Conservation (phyloP, 2,888 invertebrate genomes). For the Gastrophysa polygoni region DNA sequence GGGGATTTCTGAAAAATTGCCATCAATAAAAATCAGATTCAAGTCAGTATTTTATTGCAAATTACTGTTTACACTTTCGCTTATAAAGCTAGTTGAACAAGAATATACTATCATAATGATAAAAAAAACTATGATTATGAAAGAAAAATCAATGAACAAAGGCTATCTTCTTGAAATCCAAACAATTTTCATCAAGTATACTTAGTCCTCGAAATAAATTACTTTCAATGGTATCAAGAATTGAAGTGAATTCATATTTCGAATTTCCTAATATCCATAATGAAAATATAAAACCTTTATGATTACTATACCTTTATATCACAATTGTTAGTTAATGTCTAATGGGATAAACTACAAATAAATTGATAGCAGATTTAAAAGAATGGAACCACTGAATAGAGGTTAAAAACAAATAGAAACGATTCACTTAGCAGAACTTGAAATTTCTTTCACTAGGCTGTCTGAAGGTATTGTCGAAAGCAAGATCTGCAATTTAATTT, state of each 20-base stretch:
- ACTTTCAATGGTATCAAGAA: neutral
- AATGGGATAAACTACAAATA: slow-evolving; percentile 25
- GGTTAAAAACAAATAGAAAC: neutral
- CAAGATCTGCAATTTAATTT: neutral
- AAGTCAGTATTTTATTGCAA: slow-evolving; percentile 35
- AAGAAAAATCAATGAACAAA: neutral
- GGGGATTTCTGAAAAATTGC: too few relatives aligned
- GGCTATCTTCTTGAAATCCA: neutral
- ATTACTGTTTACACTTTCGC: slow-evolving; percentile 32
- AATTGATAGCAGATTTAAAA: slow-evolving; percentile 13
- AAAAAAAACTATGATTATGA: neutral
- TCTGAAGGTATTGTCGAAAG: neutral
- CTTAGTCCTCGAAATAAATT: neutral
- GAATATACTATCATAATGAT: slow-evolving; percentile 25
- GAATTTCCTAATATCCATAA: slow-evolving; percentile 6
- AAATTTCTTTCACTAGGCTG: neutral
- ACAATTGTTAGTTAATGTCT: slow-evolving; percentile 41
- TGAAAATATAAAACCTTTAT: slow-evolving; percentile 24
- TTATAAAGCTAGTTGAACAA: slow-evolving; percentile 34
- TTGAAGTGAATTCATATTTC: slow-evolving; percentile 3
- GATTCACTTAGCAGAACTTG: neutral
- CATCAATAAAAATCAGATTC: neutral
- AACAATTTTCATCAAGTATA: neutral
- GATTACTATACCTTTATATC: slow-evolving; percentile 39
- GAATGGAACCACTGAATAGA: slow-evolving; percentile 12